Evolutionary conservation across 2,797 vertebrate species (phyloP).

Genomic region (Enteromius anoplus): DNA sequence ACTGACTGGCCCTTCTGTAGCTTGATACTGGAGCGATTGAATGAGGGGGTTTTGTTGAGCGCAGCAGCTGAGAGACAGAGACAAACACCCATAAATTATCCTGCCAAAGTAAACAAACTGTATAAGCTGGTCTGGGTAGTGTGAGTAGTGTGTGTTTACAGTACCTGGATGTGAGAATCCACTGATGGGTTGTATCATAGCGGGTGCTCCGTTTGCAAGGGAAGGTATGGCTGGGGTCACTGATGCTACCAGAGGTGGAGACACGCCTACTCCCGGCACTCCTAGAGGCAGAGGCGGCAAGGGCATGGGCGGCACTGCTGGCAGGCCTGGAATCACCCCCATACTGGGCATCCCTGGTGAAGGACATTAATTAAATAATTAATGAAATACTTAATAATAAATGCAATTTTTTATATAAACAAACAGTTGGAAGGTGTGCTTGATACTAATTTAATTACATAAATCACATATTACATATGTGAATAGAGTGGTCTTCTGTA

Average conservation of each 20-base stretch:
- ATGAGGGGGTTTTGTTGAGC: slow-evolving; percentile 94
- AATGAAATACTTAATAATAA: neutral
- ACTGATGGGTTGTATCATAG: slow-evolving; percentile 89
- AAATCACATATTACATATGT: too few species aligned
- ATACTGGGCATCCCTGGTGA: slow-evolving; percentile 85
- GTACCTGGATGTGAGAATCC: slow-evolving; percentile 92
- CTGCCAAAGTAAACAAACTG: neutral
- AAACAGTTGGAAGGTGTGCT: neutral
- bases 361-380: slow-evolving; percentile 2
- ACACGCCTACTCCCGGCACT: slow-evolving; percentile 85
- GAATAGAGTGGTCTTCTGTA: neutral
- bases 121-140: neutral
- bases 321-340: slow-evolving; percentile 80
- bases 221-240: slow-evolving; percentile 87
- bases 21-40: slow-evolving; percentile 89
- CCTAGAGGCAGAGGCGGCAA: slow-evolving; percentile 81
- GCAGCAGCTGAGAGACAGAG: slow-evolving; percentile 56
- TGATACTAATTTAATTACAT: neutral
- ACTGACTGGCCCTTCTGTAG: slow-evolving; percentile 92
- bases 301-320: slow-evolving; percentile 87
- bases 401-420: neutral
- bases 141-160: neutral
- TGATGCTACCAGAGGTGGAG: slow-evolving; percentile 89
- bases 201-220: slow-evolving; percentile 90
- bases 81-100: slow-evolving; percentile 2